Evolutionary conservation across 2,888 invertebrate species (phyloP).

Genomic region (Elmis aenea): DNA sequence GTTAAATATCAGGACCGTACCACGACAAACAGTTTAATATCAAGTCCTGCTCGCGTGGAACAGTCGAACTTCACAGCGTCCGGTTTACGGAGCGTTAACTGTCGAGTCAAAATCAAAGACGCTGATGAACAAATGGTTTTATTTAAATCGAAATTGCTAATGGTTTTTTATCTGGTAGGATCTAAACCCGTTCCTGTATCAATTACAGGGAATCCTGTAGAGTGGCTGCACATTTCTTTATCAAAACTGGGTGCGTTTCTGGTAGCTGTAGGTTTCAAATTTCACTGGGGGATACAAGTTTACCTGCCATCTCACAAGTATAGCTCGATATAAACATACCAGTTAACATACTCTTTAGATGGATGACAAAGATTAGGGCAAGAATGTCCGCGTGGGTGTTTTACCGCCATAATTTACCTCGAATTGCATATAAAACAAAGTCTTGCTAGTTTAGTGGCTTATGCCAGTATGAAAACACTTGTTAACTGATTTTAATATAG

Average conservation of each 20-base stretch:
- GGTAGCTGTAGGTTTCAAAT: constrained; percentile 26
- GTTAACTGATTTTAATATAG: too few species aligned
- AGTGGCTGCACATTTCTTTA: constrained; percentile 17
- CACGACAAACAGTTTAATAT: too few species aligned
- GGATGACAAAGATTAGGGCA: constrained; percentile 16
- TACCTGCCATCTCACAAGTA: constrained; percentile 17
- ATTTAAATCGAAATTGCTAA: too few species aligned
- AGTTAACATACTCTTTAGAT: constrained; percentile 18
- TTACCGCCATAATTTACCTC: constrained; percentile 15
- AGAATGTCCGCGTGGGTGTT: constrained; percentile 16
- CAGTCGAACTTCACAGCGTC: too few species aligned
- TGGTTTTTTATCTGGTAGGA: too few species aligned
- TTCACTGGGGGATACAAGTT: constrained; percentile 20
- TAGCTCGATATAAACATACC: constrained; percentile 15
- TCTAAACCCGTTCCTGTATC: constrained; percentile 15
- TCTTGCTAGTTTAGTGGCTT: too few species aligned
- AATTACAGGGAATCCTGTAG: constrained; percentile 19
- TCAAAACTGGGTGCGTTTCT: constrained; percentile 22
- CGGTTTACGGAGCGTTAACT: too few species aligned
- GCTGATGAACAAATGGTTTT: too few species aligned
- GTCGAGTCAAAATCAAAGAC: too few species aligned
- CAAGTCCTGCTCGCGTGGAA: too few species aligned
- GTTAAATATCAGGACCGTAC: too few species aligned
- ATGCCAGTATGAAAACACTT: too few species aligned
- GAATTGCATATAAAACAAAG: constrained; percentile 9